Conservation (phyloP, 2,888 invertebrate species). For the Athrips mouffetella region DNA sequence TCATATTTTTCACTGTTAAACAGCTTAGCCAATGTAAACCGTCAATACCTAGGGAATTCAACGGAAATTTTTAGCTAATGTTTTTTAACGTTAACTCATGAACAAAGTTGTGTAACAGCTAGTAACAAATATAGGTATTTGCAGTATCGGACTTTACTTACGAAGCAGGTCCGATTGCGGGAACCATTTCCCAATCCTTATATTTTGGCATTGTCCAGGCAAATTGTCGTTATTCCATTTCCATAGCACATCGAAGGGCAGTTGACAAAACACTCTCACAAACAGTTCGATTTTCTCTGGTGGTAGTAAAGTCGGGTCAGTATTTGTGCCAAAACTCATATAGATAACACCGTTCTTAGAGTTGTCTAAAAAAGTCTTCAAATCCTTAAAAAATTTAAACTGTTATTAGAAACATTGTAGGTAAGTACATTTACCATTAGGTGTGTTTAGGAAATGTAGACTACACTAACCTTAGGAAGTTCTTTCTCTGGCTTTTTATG, state of each 20-base stretch:
- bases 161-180: slow-evolving; percentile 25
- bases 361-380: slow-evolving; percentile 49
- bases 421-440: no score
- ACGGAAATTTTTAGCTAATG: no score
- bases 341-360: slow-evolving; percentile 62
- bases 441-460: slow-evolving; percentile 24
- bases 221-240: slow-evolving; percentile 59
- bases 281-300: slow-evolving; percentile 41
- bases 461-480: slow-evolving; percentile 55
- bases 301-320: slow-evolving; percentile 44
- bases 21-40: no score
- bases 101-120: no score
- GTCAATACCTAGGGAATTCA: no score
- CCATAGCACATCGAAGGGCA: slow-evolving; percentile 65
- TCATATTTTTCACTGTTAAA: no score
- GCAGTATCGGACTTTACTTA: no score
- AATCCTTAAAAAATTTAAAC: slow-evolving; percentile 51
- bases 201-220: slow-evolving; percentile 42
- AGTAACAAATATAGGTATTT: no score
- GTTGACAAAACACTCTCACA: slow-evolving; percentile 46
- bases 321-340: slow-evolving; percentile 64
- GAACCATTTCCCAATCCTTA: slow-evolving; percentile 62
- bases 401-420: no score
- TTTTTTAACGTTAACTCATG: no score
- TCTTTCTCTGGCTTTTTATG: slow-evolving; percentile 49